Evolutionary conservation across 2,113 vertebrate species (phyloP).

Genomic region (Cyanoramphus novaezelandiae): DNA sequence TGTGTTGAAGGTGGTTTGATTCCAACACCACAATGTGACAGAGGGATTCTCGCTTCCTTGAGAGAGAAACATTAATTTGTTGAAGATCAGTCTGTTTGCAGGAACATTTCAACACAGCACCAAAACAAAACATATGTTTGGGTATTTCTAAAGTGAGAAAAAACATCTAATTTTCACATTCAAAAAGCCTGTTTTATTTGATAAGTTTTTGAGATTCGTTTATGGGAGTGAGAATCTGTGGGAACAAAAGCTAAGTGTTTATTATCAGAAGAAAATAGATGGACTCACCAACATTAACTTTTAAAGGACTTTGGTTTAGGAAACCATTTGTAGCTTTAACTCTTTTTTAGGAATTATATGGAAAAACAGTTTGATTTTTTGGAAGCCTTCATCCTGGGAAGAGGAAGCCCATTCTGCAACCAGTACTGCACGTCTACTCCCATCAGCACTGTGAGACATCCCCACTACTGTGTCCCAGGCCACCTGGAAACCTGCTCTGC

Average conservation of each 20-base stretch:
- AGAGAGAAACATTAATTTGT: neutral
- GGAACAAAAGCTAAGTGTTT: neutral
- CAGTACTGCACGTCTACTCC: neutral
- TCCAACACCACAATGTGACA: neutral
- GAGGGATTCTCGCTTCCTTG: conserved; percentile 6
- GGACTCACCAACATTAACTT: neutral
- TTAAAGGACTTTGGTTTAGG: neutral
- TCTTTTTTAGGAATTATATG: neutral
- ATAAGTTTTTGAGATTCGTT: neutral
- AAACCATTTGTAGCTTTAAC: neutral
- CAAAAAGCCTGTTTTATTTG: neutral
- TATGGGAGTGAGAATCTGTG: neutral
- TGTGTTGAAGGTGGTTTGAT: neutral
- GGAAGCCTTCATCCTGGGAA: neutral
- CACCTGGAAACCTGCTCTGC: neutral
- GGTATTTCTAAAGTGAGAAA: conserved; percentile 36
- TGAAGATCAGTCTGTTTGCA: conserved; percentile 24
- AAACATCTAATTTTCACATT: neutral
- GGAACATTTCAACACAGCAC: conserved; percentile 20
- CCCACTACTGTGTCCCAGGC: neutral
- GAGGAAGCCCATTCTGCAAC: neutral
- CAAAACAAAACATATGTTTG: neutral
- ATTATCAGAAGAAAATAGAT: neutral
- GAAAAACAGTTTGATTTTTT: neutral
- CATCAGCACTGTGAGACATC: neutral